These are phyloP conservation scores for Ceyx cyanopectus DNA, from an alignment of 2,113 vertebrate species.

Conservation along the genomic window DNA sequence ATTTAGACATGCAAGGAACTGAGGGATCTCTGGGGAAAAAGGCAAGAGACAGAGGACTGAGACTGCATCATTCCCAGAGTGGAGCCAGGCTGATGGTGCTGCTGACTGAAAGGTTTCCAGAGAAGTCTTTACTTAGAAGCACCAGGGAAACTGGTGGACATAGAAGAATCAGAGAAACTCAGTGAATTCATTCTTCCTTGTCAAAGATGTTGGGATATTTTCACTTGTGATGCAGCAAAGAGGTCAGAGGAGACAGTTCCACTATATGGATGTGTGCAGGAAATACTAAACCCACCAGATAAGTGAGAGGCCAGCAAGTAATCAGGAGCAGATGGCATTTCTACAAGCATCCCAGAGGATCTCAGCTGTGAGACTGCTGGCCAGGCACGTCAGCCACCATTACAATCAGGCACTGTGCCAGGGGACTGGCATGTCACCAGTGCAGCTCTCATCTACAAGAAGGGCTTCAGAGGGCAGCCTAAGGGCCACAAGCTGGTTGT, in stretches of 20 bases:
- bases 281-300: neutral
- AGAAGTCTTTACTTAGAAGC: neutral
- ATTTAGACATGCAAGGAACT: neutral
- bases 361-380: neutral
- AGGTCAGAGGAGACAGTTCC: neutral
- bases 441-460: neutral
- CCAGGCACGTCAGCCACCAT: neutral
- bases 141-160: neutral
- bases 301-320: neutral
- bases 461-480: neutral
- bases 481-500: fast-evolving
- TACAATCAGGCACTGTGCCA: neutral
- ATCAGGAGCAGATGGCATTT: slow-evolving; percentile 15
- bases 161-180: neutral
- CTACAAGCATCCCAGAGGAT: neutral
- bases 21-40: neutral
- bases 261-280: neutral
- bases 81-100: neutral
- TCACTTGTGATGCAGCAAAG: neutral
- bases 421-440: neutral
- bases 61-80: fast-evolving
- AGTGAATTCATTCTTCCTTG: neutral
- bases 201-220: neutral
- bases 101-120: neutral
- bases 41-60: neutral